These are phyloP conservation scores for Penaeus indicus DNA, from an alignment of 1,140 invertebrate genomes.

Conservation along the genomic window DNA sequence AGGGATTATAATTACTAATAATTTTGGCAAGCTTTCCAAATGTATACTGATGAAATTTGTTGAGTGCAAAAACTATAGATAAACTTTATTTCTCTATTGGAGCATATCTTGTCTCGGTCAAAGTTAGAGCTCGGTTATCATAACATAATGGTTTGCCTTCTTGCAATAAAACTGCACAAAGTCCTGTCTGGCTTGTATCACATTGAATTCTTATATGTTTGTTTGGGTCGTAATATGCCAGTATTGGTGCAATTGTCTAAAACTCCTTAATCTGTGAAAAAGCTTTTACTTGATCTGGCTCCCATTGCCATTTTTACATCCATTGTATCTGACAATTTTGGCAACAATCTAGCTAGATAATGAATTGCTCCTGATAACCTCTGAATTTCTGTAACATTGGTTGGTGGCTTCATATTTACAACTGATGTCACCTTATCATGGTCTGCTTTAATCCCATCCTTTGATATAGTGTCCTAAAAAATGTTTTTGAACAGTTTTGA, in stretches of 20 bases:
- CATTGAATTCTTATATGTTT: constrained; percentile 24
- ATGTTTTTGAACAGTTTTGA: neutral
- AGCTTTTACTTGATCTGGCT: neutral
- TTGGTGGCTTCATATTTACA: neutral
- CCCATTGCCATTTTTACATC: constrained; percentile 15
- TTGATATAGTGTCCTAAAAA: neutral
- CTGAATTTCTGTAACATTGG: too few species aligned
- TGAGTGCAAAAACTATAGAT: too few species aligned
- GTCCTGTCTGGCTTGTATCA: constrained; percentile 30
- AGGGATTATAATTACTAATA: too few species aligned
- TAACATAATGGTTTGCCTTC: constrained; percentile 10
- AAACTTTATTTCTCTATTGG: constrained; percentile 9
- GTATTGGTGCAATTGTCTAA: constrained; percentile 2
- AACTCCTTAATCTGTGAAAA: constrained; percentile 13
- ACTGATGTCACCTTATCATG: neutral
- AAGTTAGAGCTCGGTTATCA: constrained; percentile 25
- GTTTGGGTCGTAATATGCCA: constrained; percentile 11
- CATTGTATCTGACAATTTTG: constrained; percentile 9
- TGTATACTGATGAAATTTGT: too few species aligned
- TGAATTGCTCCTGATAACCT: neutral
- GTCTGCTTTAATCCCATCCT: neutral
- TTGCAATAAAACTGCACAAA: constrained; percentile 3
- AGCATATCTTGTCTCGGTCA: constrained; percentile 24
- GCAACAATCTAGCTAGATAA: constrained; percentile 1
- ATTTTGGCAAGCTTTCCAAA: too few species aligned